These are phyloP conservation scores for Python bivittatus DNA, from an alignment of 2,113 vertebrate genomes.

Conservation along the genomic window DNA sequence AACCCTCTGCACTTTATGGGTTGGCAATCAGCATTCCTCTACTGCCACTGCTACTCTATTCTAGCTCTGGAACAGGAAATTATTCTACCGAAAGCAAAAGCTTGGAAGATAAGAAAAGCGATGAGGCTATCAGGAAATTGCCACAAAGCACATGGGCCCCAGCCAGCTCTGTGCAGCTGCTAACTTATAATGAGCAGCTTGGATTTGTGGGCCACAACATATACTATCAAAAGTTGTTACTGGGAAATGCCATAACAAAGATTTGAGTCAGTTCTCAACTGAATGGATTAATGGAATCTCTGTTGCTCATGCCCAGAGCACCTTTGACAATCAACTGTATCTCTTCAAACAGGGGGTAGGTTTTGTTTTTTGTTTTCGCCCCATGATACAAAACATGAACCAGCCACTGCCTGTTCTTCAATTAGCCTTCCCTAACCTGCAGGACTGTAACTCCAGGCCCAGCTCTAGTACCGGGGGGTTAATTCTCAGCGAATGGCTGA, in stretches of 20 bases:
- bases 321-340: conserved; percentile 4
- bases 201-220: conserved; percentile 5
- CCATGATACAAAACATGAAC: background rate
- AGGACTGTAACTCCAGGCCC: background rate
- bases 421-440: background rate
- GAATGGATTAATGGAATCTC: conserved; percentile 2
- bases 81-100: conserved; percentile 10
- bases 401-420: background rate
- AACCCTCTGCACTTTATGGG: background rate
- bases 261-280: background rate
- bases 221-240: conserved; percentile 4
- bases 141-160: conserved; percentile 1
- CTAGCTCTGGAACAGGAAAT: conserved; percentile 16
- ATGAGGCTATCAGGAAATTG: background rate
- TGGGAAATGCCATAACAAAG: conserved; percentile 18
- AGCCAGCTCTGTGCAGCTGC: conserved; percentile 27
- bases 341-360: background rate
- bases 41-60: background rate
- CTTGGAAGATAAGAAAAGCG: background rate
- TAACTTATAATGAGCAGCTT: conserved; percentile 21
- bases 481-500: background rate
- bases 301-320: background rate
- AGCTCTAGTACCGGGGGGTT: no score
- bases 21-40: background rate
- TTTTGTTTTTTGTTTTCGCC: background rate